These are phyloP conservation scores for Leptinotarsa texana DNA, from an alignment of 1,140 invertebrate species.

Conservation along the genomic window DNA sequence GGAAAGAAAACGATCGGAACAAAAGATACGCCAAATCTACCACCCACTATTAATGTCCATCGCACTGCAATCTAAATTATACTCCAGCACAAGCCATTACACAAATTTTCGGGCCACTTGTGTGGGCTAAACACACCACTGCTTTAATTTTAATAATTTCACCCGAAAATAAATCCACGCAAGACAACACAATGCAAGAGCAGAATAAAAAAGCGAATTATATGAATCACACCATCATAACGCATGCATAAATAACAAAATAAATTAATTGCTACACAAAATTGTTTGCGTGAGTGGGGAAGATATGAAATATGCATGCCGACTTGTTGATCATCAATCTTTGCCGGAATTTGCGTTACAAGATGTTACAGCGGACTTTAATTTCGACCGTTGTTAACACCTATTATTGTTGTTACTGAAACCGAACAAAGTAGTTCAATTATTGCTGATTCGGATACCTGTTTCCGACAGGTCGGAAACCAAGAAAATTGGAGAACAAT, in stretches of 20 bases:
- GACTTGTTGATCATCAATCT: conserved; percentile 1
- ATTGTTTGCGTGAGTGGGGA: background rate
- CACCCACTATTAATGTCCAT: background rate
- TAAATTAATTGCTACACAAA: conserved; percentile 4
- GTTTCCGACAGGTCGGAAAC: too few species aligned
- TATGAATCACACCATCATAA: conserved; percentile 3
- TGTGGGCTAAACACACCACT: background rate
- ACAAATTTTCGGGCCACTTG: background rate
- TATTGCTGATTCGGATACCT: background rate
- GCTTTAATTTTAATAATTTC: conserved; percentile 6
- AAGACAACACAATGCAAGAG: background rate
- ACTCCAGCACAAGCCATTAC: background rate
- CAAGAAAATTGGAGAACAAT: too few species aligned
- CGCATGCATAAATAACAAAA: conserved; percentile 8
- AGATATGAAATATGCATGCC: conserved; percentile 4
- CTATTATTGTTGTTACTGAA: background rate
- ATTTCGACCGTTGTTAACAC: background rate
- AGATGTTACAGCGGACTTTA: background rate
- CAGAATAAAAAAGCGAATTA: background rate
- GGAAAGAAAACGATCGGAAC: too few species aligned
- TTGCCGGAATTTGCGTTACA: background rate
- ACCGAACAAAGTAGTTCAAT: background rate
- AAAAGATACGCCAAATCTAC: background rate
- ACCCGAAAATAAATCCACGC: conserved; percentile 7
- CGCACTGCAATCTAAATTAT: background rate